Conservation (phyloP, 1,140 invertebrate species). For the Patella vulgata region DNA sequence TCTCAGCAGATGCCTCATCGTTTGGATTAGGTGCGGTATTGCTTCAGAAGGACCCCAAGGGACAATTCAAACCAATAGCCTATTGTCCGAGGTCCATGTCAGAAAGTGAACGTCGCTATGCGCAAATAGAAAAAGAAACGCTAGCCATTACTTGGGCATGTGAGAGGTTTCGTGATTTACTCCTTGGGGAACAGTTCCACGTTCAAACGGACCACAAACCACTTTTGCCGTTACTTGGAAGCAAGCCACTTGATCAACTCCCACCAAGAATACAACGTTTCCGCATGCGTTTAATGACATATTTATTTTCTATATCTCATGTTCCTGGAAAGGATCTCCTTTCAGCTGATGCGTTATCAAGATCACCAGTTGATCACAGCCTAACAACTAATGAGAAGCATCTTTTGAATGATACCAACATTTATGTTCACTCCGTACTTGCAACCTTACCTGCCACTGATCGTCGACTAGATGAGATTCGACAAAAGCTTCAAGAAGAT, state of each 20-base stretch:
- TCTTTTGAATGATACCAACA: slow-evolving; percentile 7
- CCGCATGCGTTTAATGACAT: slow-evolving; percentile 12
- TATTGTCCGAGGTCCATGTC: slow-evolving; percentile 30
- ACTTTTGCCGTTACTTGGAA: neutral
- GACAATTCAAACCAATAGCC: slow-evolving; percentile 32
- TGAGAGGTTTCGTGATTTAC: slow-evolving; percentile 17
- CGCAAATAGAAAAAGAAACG: slow-evolving; percentile 40
- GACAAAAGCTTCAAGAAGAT: slow-evolving; percentile 5
- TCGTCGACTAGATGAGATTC: slow-evolving; percentile 2
- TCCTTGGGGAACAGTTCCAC: slow-evolving; percentile 9
- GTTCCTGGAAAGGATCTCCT: slow-evolving; percentile 1
- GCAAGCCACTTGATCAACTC: slow-evolving; percentile 12
- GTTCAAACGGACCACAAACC: slow-evolving; percentile 30
- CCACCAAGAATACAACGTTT: slow-evolving; percentile 16
- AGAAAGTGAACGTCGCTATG: slow-evolving; percentile 38
- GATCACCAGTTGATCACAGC: no score
- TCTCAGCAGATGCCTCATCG: slow-evolving; percentile 30
- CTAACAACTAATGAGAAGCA: no score
- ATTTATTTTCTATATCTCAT: neutral
- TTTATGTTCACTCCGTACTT: neutral
- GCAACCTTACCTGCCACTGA: neutral
- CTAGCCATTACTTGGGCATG: slow-evolving; percentile 18
- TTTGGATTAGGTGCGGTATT: slow-evolving; percentile 34
- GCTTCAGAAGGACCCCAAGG: slow-evolving; percentile 20
- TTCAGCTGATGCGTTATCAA: slow-evolving; percentile 2